These are phyloP conservation scores for Heloderma charlesbogerti DNA, from an alignment of 2,113 vertebrate genomes.

Conservation along the genomic window DNA sequence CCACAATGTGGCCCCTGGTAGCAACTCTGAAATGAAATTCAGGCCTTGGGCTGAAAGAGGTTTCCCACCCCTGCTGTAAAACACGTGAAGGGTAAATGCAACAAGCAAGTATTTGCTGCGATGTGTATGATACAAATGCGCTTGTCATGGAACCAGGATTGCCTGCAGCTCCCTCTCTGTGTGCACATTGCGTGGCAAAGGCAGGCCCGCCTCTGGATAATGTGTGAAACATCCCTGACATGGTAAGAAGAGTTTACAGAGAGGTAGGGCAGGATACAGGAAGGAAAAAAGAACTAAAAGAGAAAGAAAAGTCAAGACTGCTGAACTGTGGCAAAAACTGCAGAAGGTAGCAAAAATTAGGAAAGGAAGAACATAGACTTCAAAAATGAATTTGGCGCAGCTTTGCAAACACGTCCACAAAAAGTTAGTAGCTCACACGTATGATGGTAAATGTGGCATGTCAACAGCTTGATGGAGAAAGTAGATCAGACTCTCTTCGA, in stretches of 20 bases:
- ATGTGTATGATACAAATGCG: too few species aligned
- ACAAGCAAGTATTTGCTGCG: background rate
- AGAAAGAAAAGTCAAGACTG: rapidly evolving
- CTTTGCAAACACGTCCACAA: background rate
- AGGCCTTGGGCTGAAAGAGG: too few species aligned
- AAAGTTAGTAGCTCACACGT: background rate
- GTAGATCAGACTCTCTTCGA: too few species aligned
- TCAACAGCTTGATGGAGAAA: background rate
- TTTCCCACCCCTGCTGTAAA: too few species aligned
- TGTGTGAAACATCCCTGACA: background rate
- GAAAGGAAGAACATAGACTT: background rate
- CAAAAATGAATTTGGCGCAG: too few species aligned
- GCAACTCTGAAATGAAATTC: too few species aligned
- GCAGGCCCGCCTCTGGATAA: background rate
- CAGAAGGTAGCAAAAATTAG: background rate
- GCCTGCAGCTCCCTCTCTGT: background rate
- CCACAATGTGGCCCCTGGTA: too few species aligned
- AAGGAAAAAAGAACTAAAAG: rapidly evolving
- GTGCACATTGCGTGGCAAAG: background rate
- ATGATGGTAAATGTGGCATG: background rate
- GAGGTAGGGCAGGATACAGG: background rate
- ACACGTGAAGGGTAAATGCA: background rate
- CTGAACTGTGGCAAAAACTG: too few species aligned
- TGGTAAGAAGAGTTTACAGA: background rate
- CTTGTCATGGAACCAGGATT: background rate